Evolutionary conservation across 2,797 vertebrate species (phyloP).

Genomic region (Pseudopleuronectes americanus): DNA sequence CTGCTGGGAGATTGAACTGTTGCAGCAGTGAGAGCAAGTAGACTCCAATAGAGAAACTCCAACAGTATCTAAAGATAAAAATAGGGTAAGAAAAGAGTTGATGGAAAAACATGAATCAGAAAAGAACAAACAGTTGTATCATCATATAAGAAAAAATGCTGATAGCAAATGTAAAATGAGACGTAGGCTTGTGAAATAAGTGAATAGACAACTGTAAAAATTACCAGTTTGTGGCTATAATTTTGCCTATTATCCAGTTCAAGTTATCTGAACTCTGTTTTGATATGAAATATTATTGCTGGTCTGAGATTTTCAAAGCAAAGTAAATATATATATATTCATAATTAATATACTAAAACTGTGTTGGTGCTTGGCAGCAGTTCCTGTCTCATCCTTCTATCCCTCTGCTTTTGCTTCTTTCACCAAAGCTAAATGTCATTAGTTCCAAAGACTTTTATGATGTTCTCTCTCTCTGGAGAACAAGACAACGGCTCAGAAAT

Average conservation of each 20-base stretch:
- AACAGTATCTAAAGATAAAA: not conserved
- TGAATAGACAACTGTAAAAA: not conserved
- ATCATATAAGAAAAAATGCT: not conserved
- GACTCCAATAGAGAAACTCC: conserved; percentile 10
- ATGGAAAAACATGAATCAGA: not conserved
- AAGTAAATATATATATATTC: too few relatives aligned
- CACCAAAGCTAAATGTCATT: too few relatives aligned
- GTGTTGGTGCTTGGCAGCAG: too few relatives aligned
- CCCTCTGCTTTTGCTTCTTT: too few relatives aligned
- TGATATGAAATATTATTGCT: not conserved
- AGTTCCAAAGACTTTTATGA: too few relatives aligned
- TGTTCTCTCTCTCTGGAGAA: too few relatives aligned
- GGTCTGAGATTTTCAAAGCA: not conserved
- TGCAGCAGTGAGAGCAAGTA: conserved; percentile 27
- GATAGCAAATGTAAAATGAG: too few relatives aligned
- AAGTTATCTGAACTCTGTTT: not conserved
- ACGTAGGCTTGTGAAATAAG: too few relatives aligned
- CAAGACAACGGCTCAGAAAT: too few relatives aligned
- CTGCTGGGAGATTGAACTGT: conserved; percentile 26
- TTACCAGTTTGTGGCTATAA: not conserved
- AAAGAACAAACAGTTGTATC: not conserved
- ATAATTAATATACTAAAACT: too few relatives aligned
- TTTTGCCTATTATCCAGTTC: not conserved
- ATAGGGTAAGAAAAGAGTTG: conserved; percentile 4
- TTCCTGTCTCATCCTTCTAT: too few relatives aligned